Evolutionary conservation across 2,113 vertebrate species (phyloP).

Genomic region (Mola mola): DNA sequence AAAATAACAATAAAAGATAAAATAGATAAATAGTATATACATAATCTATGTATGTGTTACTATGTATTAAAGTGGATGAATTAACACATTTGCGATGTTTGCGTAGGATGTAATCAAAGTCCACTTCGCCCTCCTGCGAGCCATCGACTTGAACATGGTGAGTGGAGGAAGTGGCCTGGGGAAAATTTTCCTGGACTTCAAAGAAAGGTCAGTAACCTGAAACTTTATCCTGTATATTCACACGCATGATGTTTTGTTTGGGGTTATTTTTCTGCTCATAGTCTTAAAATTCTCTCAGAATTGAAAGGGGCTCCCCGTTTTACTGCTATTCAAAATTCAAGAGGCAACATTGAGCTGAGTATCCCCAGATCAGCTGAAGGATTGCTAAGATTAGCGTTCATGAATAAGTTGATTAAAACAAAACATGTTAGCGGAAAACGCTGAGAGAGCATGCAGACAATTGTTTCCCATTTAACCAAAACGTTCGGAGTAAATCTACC

Average conservation of each 20-base stretch:
- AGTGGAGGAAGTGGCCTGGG: slow-evolving; percentile 89
- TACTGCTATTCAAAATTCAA: not conserved
- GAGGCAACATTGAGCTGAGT: slow-evolving; percentile 9
- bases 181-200: slow-evolving; percentile 97
- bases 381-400: slow-evolving; percentile 51
- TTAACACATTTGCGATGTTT: slow-evolving; percentile 7
- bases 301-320: not conserved
- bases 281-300: slow-evolving; percentile 12
- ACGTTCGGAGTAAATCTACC: slow-evolving; percentile 16
- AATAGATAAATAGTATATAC: no score
- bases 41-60: no score
- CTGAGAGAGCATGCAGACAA: slow-evolving; percentile 32
- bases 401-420: slow-evolving; percentile 43
- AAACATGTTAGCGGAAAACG: slow-evolving; percentile 21
- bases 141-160: slow-evolving; percentile 91
- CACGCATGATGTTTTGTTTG: not conserved
- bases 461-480: slow-evolving; percentile 29
- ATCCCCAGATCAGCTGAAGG: slow-evolving; percentile 11
- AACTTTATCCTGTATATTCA: not conserved
- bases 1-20: no score
- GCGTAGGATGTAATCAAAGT: slow-evolving; percentile 92
- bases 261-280: not conserved
- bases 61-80: not conserved
- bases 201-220: slow-evolving; percentile 87
- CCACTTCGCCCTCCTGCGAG: slow-evolving; percentile 90